Conservation (phyloP, 2,888 invertebrate species). For the Archips crataeganus region DNA sequence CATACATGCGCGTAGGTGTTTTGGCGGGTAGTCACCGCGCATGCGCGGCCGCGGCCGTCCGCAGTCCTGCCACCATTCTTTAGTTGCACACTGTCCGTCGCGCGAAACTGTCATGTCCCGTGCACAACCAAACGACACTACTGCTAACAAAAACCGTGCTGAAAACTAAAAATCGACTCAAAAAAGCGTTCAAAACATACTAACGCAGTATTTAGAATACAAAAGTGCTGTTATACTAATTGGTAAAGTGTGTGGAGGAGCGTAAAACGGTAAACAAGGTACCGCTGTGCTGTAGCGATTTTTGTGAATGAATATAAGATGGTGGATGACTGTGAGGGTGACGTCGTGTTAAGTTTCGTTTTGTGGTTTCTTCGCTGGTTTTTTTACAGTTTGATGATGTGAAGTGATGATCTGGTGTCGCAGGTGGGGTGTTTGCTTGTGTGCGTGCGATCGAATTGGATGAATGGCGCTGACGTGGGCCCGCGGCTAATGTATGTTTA, state of each 20-base stretch:
- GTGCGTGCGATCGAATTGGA: slow-evolving; percentile 80
- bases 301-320: slow-evolving; percentile 86
- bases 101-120: slow-evolving; percentile 56
- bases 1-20: slow-evolving; percentile 84
- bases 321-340: slow-evolving; percentile 74
- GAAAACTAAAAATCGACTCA: slow-evolving; percentile 55
- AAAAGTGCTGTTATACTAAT: slow-evolving; percentile 47
- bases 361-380: slow-evolving; percentile 43
- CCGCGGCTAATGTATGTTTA: slow-evolving; percentile 74
- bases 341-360: slow-evolving; percentile 53
- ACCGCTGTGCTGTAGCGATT: slow-evolving; percentile 72
- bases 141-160: slow-evolving; percentile 69
- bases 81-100: slow-evolving; percentile 74
- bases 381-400: slow-evolving; percentile 45
- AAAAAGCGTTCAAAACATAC: slow-evolving; percentile 58
- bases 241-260: slow-evolving; percentile 58
- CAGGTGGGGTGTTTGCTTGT: slow-evolving; percentile 64
- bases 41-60: slow-evolving; percentile 74
- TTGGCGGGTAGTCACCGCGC: slow-evolving; percentile 80
- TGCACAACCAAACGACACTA: slow-evolving; percentile 61
- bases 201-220: slow-evolving; percentile 47
- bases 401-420: slow-evolving; percentile 45
- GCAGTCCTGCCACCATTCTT: slow-evolving; percentile 85
- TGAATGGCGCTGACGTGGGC: slow-evolving; percentile 82
- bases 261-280: slow-evolving; percentile 81